Evolutionary conservation across 2,888 invertebrate species (phyloP), one percentile per base, ranked within the genome.

Genomic region (Lochmaea capreae): DNA sequence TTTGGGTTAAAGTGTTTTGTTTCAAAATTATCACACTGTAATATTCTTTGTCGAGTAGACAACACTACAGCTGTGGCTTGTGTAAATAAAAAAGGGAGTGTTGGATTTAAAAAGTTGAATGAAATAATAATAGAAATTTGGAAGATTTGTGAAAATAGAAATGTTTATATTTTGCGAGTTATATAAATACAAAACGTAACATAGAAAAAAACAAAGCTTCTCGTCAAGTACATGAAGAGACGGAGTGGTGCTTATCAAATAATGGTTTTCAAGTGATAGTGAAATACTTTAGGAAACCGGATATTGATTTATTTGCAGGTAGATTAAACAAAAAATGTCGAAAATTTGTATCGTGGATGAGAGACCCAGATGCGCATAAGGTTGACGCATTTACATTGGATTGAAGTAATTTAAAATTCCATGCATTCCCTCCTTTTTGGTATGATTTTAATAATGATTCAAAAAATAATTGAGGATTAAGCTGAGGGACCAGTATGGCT

Each of bases 61-160:
- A 73, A 70, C 42, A 73, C 63, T 14, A 73, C 69, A n/a, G 65
- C 69, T 8, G 11, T 73, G 12, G 16, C 73, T n/a, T 73, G 54
- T 22, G 22, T 73, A 14, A 73, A 73, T 10, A 26, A 43, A 39
- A 70, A 65, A 58, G 69, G 73, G 1, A 46, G 73, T 43, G 46
- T 69, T n/a, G 9, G 57, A 16, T 59, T 5, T 39, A 12, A n/a
- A 16, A 18, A 73, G 12, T 26, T 72, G 6, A 43, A 57, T 14
- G 9, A 65, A 11, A 18, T 71, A 57, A 46, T 65, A 3, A 71
- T 26, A 39, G 26, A 9, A 52, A 68, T 72, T 14, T 72, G 72
- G 72, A 10, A 58, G 14, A 67, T 49, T 33, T 72, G 72, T 54
- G 72, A 72, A n/a, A 18, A 39, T 8, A 26, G 67, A 46, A 39